Conservation (phyloP, 1,140 invertebrate genomes). For the Diachasmimorpha longicaudata region DNA sequence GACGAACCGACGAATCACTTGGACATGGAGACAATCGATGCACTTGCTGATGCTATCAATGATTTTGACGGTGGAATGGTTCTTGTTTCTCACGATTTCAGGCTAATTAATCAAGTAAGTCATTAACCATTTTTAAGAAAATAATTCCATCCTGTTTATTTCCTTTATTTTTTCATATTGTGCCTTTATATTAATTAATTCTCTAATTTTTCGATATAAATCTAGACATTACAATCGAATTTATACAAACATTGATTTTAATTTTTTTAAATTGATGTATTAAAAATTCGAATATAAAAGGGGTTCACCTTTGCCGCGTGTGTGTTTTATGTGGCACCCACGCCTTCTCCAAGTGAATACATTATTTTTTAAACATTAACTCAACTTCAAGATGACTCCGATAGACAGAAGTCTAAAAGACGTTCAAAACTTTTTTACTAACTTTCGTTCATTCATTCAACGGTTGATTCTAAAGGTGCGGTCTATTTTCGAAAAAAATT, state of each 20-base stretch:
- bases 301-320: not conserved
- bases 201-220: too few relatives aligned
- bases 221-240: too few relatives aligned
- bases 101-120: constrained; percentile 94
- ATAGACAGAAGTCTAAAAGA: too few relatives aligned
- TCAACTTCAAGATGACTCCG: too few relatives aligned
- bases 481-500: not conserved
- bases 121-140: not conserved
- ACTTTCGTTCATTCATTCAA: too few relatives aligned
- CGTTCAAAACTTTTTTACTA: too few relatives aligned
- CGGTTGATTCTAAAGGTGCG: too few relatives aligned
- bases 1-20: constrained; percentile 99
- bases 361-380: not conserved
- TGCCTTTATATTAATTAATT: too few relatives aligned
- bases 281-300: not conserved
- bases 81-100: constrained; percentile 96
- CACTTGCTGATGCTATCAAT: constrained; percentile 96
- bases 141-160: too few relatives aligned
- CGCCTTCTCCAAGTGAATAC: not conserved
- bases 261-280: not conserved
- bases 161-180: too few relatives aligned
- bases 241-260: not conserved
- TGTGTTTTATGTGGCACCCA: not conserved
- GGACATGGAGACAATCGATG: constrained; percentile 99
- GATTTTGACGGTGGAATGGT: constrained; percentile 98